Evolutionary conservation across 2,888 invertebrate genomes (phyloP), one percentile per base, ranked within the genome.

Genomic region (Junonia oenone): DNA sequence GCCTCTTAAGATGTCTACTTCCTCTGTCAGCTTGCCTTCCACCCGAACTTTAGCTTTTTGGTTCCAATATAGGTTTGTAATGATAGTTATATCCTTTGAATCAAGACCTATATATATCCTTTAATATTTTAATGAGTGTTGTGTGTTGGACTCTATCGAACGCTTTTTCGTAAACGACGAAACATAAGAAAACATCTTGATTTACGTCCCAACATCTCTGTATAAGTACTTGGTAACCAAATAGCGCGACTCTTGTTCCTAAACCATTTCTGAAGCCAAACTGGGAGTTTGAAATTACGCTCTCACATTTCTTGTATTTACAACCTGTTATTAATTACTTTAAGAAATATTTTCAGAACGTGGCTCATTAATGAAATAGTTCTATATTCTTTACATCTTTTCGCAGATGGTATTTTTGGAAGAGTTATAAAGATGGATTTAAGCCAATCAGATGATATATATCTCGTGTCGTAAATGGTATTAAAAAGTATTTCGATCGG

Each of bases 91-190:
- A 31, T 51, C 43, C 31, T 40, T 51, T 4, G 9, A 5, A n/a
- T 43, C 43, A 5, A 51, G 17, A 1, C 50, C 43, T n/a, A n/a
- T n/a, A n/a, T 11, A 49, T 49, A n/a, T 6, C 6, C 2, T 49
- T 14, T 31, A 51, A n/a, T 14, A 45, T 22, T n/a, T 22, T 11
- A 2, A 37, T 29, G 1, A 51, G 22, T n/a, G n/a, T 31, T 6
- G 11, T 14, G 5, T 53, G 38, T 4, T 46, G 11, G n/a, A 29
- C 40, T 13, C 47, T 27, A 14, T 53, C 53, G 22, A 53, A 53
- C 1, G 38, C 40, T 38, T 53, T 53, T 38, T 53, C 47, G 11
- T 53, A 53, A 38, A 40, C 47, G n/a, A n/a, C n/a, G 19, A 53
- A 53, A 6, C 47, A 47, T 6, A 53, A 3, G n/a, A 29, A 40